phyloP scores from a whole-genome alignment of 2,888 invertebrate species.

The Parochlus steinenii region DNA sequence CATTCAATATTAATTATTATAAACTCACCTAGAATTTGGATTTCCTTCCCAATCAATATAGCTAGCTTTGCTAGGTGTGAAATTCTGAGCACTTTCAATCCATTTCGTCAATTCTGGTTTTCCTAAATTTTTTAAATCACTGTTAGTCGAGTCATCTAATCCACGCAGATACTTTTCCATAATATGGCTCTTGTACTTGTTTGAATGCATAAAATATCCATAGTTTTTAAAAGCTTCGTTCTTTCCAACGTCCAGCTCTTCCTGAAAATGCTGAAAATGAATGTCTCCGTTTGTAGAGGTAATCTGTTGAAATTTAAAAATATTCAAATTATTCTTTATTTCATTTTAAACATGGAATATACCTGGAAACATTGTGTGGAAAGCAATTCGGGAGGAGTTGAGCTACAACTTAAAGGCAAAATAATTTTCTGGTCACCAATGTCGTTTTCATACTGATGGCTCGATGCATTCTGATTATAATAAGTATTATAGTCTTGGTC shows the following conservation, averaged over 20 bases:
- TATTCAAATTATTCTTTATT: no score
- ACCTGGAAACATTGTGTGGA: no score
- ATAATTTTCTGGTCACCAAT: no score
- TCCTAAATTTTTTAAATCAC: slow-evolving; percentile 17
- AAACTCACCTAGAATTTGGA: neutral
- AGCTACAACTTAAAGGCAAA: no score
- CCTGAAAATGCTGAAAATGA: slow-evolving; percentile 19
- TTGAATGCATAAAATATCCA: slow-evolving; percentile 20
- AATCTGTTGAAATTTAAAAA: no score
- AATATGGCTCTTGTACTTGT: slow-evolving; percentile 39
- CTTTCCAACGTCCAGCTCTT: no score
- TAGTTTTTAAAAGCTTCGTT: neutral
- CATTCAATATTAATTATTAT: neutral
- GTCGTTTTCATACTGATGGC: no score
- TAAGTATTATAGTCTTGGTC: neutral
- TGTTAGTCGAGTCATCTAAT: slow-evolving; percentile 13
- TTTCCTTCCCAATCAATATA: slow-evolving; percentile 58
- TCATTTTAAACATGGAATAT: neutral
- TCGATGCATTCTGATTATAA: no score
- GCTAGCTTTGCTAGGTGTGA: slow-evolving; percentile 52
- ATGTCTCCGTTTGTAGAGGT: slow-evolving; percentile 20
- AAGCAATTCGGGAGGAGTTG: no score
- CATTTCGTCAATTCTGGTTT: slow-evolving; percentile 54
- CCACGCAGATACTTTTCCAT: slow-evolving; percentile 41
- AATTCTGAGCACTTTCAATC: slow-evolving; percentile 58